Evolutionary conservation across 2,797 vertebrate species (phyloP), one percentile per base, ranked within the genome.

Genomic region (Semaprochilodus insignis): DNA sequence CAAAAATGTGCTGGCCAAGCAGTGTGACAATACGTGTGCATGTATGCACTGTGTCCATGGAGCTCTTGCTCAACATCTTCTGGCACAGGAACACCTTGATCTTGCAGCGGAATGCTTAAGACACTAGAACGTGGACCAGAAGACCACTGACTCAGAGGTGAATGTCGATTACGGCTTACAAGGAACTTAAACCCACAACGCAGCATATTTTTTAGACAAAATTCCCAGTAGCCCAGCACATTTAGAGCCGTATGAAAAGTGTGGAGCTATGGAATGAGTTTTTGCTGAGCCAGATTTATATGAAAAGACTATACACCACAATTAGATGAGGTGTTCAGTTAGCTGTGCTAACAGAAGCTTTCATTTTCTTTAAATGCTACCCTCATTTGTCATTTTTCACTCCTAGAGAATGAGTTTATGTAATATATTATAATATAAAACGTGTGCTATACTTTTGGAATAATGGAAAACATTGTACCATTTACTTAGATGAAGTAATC

Each of bases 1-100:
- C 85, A 83, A 83, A 84, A 86, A 88, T 74, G 77, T 86, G 87
- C 87, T 84, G 78, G 85, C 82, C 86, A 88, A 88, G 87, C 75
- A 83, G 83, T 77, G 60, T 31, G 75, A 71, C 55, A 76, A 72
- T 79, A 73, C 55, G 66, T 76, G 81, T 69, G 75, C 84, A 63
- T 55, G 34, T 65, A 77, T 73, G 55, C 51, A 36, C 69, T 19
- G 72, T 72, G 48, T 70, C 75, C 74, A 62, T 80, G 73, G 76
- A 69, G 23, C 34, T 63, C 14, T 87, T 82, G 84, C 79, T 83
- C 74, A 75, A 84, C 67, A 63, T 72, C 34, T 73, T 80, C 59
- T 83, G 81, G 84, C 81, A 66, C n/a, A 73, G 59, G 6, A 82
- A 76, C 15, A 40, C 72, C 76, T 75, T 25, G 23, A 77, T 77